Evolutionary conservation across 1,140 invertebrate species (phyloP).

Genomic region (Rhizoglyphus robini): DNA sequence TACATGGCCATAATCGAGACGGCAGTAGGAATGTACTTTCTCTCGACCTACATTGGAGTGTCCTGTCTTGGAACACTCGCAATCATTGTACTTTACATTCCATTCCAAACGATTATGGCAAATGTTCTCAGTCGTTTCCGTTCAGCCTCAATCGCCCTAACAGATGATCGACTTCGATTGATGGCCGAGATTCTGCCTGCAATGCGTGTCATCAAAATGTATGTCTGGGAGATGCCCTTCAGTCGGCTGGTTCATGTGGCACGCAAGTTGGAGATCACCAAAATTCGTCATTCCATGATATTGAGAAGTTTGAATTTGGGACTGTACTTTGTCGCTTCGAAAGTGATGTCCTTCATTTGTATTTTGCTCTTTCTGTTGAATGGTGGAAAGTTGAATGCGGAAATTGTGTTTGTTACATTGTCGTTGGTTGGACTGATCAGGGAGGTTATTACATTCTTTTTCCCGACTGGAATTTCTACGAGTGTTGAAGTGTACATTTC

Average conservation of each 20-base stretch:
- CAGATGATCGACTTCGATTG: constrained; percentile 64
- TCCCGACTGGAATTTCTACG: constrained; percentile 52
- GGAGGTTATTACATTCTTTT: constrained; percentile 51
- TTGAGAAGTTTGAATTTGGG: constrained; percentile 50
- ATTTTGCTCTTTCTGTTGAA: constrained; percentile 51
- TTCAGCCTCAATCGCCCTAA: constrained; percentile 50
- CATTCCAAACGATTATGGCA: constrained; percentile 7
- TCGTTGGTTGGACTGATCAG: constrained; percentile 51
- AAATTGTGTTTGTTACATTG: constrained; percentile 54
- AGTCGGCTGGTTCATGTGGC: background rate
- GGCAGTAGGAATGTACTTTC: constrained; percentile 32
- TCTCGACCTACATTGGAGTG: background rate
- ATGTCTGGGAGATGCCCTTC: constrained; percentile 1
- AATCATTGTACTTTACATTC: background rate
- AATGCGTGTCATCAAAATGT: too few relatives aligned
- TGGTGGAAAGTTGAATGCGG: constrained; percentile 59
- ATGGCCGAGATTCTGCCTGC: too few relatives aligned
- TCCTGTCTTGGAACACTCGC: background rate
- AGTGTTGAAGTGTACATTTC: constrained; percentile 43
- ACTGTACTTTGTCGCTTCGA: constrained; percentile 38
- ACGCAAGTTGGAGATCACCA: background rate
- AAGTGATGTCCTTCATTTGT: constrained; percentile 55
- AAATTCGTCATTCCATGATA: constrained; percentile 30
- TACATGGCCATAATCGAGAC: constrained; percentile 46
- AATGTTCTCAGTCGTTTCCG: constrained; percentile 30